Percentiles rank a stretch among this genome's conserved stretches.
phyloP scores from a whole-genome alignment of 2,797 vertebrate genomes.

The Lateolabrax maculatus region DNA sequence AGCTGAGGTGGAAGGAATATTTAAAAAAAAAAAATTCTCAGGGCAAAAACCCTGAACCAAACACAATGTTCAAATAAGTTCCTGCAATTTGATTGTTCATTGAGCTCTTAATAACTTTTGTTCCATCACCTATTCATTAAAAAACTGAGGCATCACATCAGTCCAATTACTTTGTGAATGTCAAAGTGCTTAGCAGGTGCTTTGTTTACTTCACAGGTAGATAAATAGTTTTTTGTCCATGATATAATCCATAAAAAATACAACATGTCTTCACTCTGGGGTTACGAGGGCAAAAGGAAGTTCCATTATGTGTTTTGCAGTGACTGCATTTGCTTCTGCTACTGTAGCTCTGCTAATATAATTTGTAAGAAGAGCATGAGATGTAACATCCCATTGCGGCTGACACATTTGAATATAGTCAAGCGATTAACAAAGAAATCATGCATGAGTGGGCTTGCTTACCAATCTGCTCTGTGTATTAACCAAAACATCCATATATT shows the following conservation, averaged over 20 bases:
- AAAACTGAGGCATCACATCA: constrained; percentile 37
- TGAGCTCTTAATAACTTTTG: constrained; percentile 50
- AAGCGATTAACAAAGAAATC: constrained; percentile 69
- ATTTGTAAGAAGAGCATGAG: constrained; percentile 68
- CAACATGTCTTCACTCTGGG: background rate
- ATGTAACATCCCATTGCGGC: constrained; percentile 70
- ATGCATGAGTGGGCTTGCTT: constrained; percentile 75
- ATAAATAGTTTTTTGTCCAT: constrained; percentile 6
- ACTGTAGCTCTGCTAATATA: constrained; percentile 43
- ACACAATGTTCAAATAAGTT: constrained; percentile 25
- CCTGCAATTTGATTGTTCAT: constrained; percentile 30
- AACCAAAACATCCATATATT: constrained; percentile 80
- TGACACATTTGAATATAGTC: constrained; percentile 72
- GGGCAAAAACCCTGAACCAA: constrained; percentile 18
- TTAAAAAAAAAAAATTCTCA: background rate
- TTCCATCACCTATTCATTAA: constrained; percentile 40
- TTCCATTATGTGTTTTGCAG: constrained; percentile 7
- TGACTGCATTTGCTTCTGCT: constrained; percentile 2
- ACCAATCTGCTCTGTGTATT: constrained; percentile 77
- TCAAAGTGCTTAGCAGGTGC: constrained; percentile 21
- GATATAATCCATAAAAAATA: constrained; percentile 25
- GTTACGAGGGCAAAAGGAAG: background rate
- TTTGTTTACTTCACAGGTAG: constrained; percentile 27
- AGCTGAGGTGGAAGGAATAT: background rate
- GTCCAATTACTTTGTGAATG: constrained; percentile 42